phyloP scores from a whole-genome alignment of 1,140 invertebrate species.

The Medauroidea extradentata region DNA sequence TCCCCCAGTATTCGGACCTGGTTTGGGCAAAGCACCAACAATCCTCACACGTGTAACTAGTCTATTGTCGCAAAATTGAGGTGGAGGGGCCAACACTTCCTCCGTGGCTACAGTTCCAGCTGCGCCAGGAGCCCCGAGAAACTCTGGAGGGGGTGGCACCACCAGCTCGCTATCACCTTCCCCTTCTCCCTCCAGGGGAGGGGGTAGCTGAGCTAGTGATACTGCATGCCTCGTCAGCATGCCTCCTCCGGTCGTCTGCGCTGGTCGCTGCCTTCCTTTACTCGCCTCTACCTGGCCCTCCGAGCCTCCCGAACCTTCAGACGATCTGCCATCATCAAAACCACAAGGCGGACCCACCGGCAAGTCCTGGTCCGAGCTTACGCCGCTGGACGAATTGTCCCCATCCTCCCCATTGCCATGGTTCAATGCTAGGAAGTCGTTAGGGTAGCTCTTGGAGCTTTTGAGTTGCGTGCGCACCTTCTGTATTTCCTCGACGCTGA shows the following conservation, averaged over 20 bases:
- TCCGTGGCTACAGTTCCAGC: conserved; percentile 37
- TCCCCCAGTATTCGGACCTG: conserved; percentile 31
- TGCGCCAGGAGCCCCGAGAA: conserved; percentile 49
- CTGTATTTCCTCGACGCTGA: conserved; percentile 83
- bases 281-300: neutral
- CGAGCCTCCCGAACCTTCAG: conserved; percentile 8
- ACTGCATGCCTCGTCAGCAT: conserved; percentile 61
- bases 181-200: conserved; percentile 70
- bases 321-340: conserved; percentile 38
- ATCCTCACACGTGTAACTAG: conserved; percentile 59
- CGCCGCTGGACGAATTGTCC: conserved; percentile 81
- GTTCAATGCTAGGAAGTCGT: conserved; percentile 55
- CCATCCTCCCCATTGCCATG: conserved; percentile 60
- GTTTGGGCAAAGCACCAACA: conserved; percentile 72
- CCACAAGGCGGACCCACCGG: conserved; percentile 45
- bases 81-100: conserved; percentile 57
- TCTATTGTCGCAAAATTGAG: conserved; percentile 60
- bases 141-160: conserved; percentile 72
- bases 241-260: neutral
- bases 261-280: neutral
- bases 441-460: conserved; percentile 78
- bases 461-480: conserved; percentile 78
- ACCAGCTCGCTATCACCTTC: conserved; percentile 60
- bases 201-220: conserved; percentile 72
- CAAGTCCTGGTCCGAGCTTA: conserved; percentile 79